Conservation (phyloP, 2,113 vertebrate genomes). For the Mohoua ochrocephala region DNA sequence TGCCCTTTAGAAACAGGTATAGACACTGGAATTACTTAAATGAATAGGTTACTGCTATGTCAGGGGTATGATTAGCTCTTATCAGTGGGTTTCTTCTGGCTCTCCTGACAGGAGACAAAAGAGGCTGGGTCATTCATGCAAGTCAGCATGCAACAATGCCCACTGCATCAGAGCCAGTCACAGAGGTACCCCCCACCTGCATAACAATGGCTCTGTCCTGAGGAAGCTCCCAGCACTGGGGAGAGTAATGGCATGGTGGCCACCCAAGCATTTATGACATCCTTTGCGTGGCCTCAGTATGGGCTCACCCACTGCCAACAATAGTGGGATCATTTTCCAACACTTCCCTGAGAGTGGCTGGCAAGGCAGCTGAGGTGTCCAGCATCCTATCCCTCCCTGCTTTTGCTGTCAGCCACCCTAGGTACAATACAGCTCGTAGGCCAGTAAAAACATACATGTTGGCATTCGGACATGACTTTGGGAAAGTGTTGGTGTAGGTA, state of each 20-base stretch:
- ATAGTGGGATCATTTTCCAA: neutral
- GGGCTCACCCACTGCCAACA: neutral
- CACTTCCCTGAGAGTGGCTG: neutral
- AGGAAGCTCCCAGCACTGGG: neutral
- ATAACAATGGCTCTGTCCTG: accelerated
- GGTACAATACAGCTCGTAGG: neutral
- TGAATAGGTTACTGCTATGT: neutral
- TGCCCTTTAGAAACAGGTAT: neutral
- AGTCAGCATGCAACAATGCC: neutral
- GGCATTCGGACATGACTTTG: neutral
- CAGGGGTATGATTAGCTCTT: neutral
- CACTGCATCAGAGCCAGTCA: neutral
- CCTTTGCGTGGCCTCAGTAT: neutral
- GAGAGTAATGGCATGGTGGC: neutral
- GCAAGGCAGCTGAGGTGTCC: neutral
- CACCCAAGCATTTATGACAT: neutral
- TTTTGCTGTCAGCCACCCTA: neutral
- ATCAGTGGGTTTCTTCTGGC: neutral
- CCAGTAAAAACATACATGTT: neutral
- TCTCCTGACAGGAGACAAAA: neutral
- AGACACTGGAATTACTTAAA: neutral
- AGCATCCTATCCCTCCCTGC: neutral
- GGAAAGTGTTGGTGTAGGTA: neutral
- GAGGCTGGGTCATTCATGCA: neutral
- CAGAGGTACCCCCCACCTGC: neutral